Percentiles rank a stretch among this genome's conserved stretches.
Evolutionary conservation across 2,797 vertebrate genomes (phyloP).

Genomic region (Falco berigora): DNA sequence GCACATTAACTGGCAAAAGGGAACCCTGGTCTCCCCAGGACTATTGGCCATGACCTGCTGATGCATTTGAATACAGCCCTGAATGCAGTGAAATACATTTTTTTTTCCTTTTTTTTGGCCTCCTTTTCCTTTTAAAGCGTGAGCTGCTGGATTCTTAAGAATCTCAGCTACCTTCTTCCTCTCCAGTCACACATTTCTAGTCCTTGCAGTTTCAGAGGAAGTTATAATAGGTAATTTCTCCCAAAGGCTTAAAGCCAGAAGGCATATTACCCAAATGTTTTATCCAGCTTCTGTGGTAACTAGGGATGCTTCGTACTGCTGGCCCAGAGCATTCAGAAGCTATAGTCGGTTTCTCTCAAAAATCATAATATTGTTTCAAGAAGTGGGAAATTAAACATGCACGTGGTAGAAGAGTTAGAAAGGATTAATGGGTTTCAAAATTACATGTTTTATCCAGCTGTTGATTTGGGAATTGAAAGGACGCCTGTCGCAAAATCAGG

Average conservation of each 20-base stretch:
- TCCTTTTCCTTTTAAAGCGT: neutral
- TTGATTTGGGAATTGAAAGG: conserved; percentile 28
- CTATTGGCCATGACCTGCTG: neutral
- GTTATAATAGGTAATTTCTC: conserved; percentile 18
- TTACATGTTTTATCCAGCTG: conserved; percentile 14
- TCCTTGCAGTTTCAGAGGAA: neutral
- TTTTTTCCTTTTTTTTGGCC: too few relatives aligned
- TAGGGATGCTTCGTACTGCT: neutral
- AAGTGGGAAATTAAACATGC: neutral
- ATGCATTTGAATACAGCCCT: neutral
- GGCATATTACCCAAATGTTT: conserved; percentile 7
- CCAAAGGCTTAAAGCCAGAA: conserved; percentile 7
- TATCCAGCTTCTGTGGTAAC: neutral
- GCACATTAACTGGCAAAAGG: neutral
- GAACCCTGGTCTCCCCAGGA: neutral
- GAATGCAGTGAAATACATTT: neutral
- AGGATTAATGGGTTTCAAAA: conserved; percentile 21
- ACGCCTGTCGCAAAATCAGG: neutral
- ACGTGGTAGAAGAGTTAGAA: neutral
- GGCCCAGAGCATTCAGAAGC: neutral
- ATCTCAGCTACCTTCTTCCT: neutral
- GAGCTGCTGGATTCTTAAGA: neutral
- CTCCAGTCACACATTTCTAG: neutral
- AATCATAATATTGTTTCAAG: neutral
- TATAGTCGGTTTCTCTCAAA: neutral